phyloP scores from a whole-genome alignment of 2,888 invertebrate species.

The Gerris lacustris region DNA sequence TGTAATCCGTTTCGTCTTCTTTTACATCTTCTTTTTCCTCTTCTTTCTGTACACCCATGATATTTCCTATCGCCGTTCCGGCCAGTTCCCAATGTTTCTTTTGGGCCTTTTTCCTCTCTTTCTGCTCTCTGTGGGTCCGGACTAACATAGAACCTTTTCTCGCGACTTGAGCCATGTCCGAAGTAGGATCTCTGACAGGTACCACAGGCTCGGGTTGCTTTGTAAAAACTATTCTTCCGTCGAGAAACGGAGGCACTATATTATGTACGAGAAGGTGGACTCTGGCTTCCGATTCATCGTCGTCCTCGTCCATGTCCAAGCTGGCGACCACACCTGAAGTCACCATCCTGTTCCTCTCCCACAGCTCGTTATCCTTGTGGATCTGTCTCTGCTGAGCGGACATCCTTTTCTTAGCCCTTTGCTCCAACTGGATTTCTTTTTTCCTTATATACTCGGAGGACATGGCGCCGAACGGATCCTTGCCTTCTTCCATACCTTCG shows the following conservation, averaged over 20 bases:
- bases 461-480: conserved; percentile 80
- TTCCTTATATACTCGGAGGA: conserved; percentile 85
- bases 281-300: conserved; percentile 85
- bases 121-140: conserved; percentile 82
- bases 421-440: conserved; percentile 85
- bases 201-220: conserved; percentile 99
- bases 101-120: conserved; percentile 90
- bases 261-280: conserved; percentile 95
- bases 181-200: conserved; percentile 87
- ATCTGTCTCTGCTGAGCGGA: conserved; percentile 94
- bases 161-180: conserved; percentile 92
- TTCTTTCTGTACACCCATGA: conserved; percentile 80
- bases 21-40: conserved; percentile 47
- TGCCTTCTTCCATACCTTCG: conserved; percentile 72
- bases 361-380: conserved; percentile 94
- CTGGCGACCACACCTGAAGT: conserved; percentile 87
- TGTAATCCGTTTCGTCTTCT: conserved; percentile 68
- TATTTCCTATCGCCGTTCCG: conserved; percentile 89
- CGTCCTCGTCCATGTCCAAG: conserved; percentile 77
- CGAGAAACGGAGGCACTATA: conserved; percentile 95
- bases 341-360: conserved; percentile 97
- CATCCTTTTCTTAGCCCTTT: conserved; percentile 77
- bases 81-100: conserved; percentile 99
- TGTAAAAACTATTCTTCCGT: conserved; percentile 96
- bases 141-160: conserved; percentile 89